Evolutionary conservation across 2,888 invertebrate genomes (phyloP).

Genomic region (Leptopilina syphax): DNA sequence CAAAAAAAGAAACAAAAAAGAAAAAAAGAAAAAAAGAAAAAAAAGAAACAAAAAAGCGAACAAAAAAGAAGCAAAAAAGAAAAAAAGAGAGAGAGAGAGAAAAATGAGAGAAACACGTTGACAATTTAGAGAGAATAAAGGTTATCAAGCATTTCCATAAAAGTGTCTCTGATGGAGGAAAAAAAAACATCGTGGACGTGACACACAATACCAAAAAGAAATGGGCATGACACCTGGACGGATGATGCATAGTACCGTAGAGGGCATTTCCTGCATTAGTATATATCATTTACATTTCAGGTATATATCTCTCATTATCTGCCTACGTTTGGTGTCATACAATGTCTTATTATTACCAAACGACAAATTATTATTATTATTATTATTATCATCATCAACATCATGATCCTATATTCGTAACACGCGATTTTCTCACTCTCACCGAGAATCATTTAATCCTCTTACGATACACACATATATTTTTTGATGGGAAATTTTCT

Average conservation of each 20-base stretch:
- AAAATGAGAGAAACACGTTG: neutral
- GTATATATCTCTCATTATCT: constrained; percentile 67
- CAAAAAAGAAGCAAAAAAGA: neutral
- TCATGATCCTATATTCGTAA: neutral
- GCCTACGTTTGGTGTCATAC: constrained; percentile 58
- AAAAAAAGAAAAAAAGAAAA: neutral
- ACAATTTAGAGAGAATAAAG: constrained; percentile 59
- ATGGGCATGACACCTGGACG: constrained; percentile 68
- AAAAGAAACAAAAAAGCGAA: neutral
- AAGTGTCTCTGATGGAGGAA: constrained; percentile 37
- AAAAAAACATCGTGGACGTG: constrained; percentile 50
- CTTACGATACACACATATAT: constrained; percentile 30
- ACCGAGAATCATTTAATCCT: constrained; percentile 8
- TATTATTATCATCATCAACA: no score
- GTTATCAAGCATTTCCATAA: constrained; percentile 53
- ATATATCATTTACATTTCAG: constrained; percentile 71
- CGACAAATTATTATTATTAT: constrained; percentile 9
- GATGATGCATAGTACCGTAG: constrained; percentile 72
- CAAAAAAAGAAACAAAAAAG: neutral
- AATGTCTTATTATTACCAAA: constrained; percentile 10
- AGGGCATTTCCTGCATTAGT: constrained; percentile 71
- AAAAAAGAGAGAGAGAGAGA: neutral
- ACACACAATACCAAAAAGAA: constrained; percentile 66
- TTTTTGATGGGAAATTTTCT: constrained; percentile 48
- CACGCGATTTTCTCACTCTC: neutral